Evolutionary conservation across 2,113 vertebrate genomes (phyloP).

Genomic region (Syngnathus scovelli): DNA sequence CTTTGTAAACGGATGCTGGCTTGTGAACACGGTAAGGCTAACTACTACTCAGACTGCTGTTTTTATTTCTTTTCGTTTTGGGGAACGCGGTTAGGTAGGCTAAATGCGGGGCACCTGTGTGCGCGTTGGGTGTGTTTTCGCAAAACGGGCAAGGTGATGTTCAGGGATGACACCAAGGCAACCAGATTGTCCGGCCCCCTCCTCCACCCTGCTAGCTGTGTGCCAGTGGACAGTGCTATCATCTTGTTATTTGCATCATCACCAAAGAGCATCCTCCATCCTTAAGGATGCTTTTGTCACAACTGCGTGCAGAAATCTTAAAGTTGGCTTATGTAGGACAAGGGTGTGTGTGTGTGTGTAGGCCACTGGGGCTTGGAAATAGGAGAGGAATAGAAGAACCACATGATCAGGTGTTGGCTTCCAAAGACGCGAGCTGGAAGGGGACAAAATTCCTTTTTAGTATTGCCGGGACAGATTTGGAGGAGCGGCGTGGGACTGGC

Average conservation of each 20-base stretch:
- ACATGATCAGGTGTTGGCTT: conserved; percentile 45
- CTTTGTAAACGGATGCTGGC: conserved; percentile 67
- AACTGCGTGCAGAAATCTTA: conserved; percentile 14
- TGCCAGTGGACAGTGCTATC: conserved; percentile 57
- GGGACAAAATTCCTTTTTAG: background rate
- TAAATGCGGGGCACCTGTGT: conserved; percentile 5
- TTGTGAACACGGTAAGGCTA: conserved; percentile 71
- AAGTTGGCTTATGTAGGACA: conserved; percentile 38
- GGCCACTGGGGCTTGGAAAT: conserved; percentile 32
- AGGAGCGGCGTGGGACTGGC: background rate
- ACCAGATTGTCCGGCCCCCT: conserved; percentile 60
- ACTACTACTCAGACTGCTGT: conserved; percentile 28
- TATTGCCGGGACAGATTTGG: background rate
- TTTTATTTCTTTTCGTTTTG: conserved; percentile 1
- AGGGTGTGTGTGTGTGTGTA: conserved; percentile 32
- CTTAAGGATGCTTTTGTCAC: conserved; percentile 27
- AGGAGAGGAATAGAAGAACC: conserved; percentile 29
- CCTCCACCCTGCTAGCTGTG: conserved; percentile 64
- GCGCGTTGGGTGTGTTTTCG: conserved; percentile 40
- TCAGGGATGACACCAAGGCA: conserved; percentile 61
- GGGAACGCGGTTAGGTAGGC: conserved; percentile 9
- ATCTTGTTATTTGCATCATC: conserved; percentile 62
- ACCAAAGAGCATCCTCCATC: conserved; percentile 48
- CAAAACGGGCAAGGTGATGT: conserved; percentile 59
- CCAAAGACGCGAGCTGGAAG: background rate